Conservation (phyloP, 2,113 vertebrate species). For the Dissostichus mawsoni region DNA sequence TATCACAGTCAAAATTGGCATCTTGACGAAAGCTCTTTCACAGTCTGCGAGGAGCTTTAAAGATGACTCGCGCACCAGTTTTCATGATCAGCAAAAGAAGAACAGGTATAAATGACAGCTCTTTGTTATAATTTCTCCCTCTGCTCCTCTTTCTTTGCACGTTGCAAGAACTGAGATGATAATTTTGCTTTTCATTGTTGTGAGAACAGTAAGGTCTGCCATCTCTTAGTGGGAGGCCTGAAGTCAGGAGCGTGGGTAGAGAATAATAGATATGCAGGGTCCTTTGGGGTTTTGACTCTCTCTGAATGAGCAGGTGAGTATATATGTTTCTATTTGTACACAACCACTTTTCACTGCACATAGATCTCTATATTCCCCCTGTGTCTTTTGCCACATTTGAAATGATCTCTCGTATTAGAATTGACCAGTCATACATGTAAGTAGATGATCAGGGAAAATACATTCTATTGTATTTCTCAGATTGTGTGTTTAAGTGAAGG, state of each 20-base stretch:
- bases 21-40: constrained; percentile 13
- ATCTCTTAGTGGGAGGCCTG: constrained; percentile 63
- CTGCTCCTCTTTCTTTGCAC: constrained; percentile 23
- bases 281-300: constrained; percentile 54
- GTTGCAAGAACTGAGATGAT: constrained; percentile 48
- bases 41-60: constrained; percentile 5
- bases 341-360: constrained; percentile 11
- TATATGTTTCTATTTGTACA: constrained; percentile 36
- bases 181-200: constrained; percentile 52
- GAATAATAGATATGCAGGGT: constrained; percentile 61
- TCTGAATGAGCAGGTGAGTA: constrained; percentile 46
- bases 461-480: neutral
- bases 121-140: constrained; percentile 24
- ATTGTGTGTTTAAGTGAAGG: neutral
- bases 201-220: constrained; percentile 61
- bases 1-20: neutral
- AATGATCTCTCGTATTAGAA: constrained; percentile 5
- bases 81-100: constrained; percentile 21
- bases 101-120: constrained; percentile 24
- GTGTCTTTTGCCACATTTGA: constrained; percentile 3
- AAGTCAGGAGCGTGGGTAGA: constrained; percentile 46
- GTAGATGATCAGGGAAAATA: neutral
- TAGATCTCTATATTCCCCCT: neutral
- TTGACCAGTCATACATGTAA: neutral
- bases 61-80: constrained; percentile 2